Evolutionary conservation across 2,888 invertebrate species (phyloP), one percentile per base, ranked within the genome.

Genomic region (Steinernema carpocapsae): DNA sequence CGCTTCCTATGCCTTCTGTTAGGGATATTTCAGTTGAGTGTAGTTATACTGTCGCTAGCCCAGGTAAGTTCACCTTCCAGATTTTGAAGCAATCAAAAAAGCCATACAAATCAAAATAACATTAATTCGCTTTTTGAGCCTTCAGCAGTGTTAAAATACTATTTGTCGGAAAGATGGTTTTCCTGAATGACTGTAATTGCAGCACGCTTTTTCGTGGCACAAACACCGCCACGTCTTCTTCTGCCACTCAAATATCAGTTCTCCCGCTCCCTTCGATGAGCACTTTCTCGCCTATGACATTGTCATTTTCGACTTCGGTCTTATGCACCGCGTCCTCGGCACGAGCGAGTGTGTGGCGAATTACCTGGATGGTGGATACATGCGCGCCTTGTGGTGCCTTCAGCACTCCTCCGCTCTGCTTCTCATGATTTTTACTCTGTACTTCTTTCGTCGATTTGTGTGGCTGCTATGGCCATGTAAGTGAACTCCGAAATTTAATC

Each of bases 361-460:
- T 76, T 87, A 87, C 76, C 77, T 87, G 71, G 87, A 87, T 75
- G 87, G 87, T 6, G 87, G 87, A 14, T 87, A 87, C 77, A 82
- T 85, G 83, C 74, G 86, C 24, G 80, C 80, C 71, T 79, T 79
- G 7, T 86, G 79, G 80, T 83, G 83, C 12, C 76, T 86, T n/a
- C 82, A 86, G 74, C 86, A 86, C 26, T 77, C 82, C 0, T 76
- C 80, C 2, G 83, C 86, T 14, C 75, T 86, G 51, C 56, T 75
- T 24, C 59, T 86, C 0, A 78, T 82, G 29, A 56, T 85, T n/a
- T 45, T 82, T 19, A 70, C 79, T 7, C 74, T 85, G 19, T 76
- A 79, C 6, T 80, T 80, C 73, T 72, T 78, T 6, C 76, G 75
- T 0, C 80, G 78, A 37, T 81, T 82, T 0, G 71, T 85, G 10